Conservation (phyloP, 64 coral and sea anemone genomes). For the Stichodactyla helianthus region DNA sequence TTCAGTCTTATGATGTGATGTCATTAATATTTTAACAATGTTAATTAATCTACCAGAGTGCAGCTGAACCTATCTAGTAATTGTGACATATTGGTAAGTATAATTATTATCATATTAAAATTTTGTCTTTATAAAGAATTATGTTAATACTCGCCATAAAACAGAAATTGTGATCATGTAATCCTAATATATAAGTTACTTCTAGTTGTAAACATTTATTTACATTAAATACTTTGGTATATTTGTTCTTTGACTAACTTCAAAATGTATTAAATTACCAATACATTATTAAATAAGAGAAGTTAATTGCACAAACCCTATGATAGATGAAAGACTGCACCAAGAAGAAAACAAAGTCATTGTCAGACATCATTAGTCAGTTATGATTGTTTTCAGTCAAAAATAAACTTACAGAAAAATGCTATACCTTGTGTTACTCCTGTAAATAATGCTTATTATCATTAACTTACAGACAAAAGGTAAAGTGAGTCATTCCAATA, state of each 20-base stretch:
- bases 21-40: too few relatives aligned
- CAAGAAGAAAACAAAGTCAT: not conserved
- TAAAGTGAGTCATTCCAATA: too few relatives aligned
- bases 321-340: not conserved
- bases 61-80: too few relatives aligned
- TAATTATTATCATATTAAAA: not conserved
- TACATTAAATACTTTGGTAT: constrained; percentile 2
- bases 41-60: too few relatives aligned
- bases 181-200: not conserved
- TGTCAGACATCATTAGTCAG: not conserved
- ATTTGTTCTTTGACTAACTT: not conserved
- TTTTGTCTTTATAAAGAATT: not conserved
- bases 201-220: not conserved
- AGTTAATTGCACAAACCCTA: not conserved
- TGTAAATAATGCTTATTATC: too few relatives aligned
- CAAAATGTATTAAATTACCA: not conserved
- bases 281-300: constrained; percentile 5
- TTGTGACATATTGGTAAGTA: too few relatives aligned
- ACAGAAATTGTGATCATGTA: not conserved
- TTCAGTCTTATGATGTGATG: too few relatives aligned
- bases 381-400: too few relatives aligned
- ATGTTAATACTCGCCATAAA: not conserved
- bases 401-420: too few relatives aligned
- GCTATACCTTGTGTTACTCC: too few relatives aligned
- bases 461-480: too few relatives aligned